These are phyloP conservation scores for Equus przewalskii DNA, from an alignment of 2,113 vertebrate genomes.

Conservation along the genomic window DNA sequence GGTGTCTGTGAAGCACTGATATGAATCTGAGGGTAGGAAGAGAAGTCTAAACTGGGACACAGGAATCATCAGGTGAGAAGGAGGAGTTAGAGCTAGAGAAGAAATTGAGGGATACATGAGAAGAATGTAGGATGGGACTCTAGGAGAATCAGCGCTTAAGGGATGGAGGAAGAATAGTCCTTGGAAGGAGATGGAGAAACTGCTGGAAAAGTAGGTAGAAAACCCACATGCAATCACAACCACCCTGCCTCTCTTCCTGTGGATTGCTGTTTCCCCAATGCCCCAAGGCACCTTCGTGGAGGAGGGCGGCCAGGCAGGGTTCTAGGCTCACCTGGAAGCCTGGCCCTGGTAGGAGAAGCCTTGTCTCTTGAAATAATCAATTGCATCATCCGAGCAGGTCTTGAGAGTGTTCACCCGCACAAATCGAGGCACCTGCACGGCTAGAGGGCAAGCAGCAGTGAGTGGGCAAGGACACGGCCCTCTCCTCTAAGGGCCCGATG, in stretches of 20 bases:
- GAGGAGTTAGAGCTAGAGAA: background rate
- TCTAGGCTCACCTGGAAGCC: constrained; percentile 85
- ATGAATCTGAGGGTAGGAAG: background rate
- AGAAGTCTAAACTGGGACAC: background rate
- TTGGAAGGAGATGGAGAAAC: background rate
- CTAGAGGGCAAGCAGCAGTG: constrained; percentile 70
- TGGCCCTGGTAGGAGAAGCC: constrained; percentile 93
- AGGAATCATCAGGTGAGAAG: background rate
- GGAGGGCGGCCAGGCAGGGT: background rate
- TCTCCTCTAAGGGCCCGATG: background rate
- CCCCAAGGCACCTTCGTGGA: background rate
- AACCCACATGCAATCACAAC: background rate
- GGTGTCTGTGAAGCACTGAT: background rate
- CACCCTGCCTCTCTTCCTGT: background rate
- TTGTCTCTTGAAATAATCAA: constrained; percentile 96
- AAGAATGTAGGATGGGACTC: background rate
- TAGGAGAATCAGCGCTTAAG: background rate
- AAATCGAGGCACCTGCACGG: constrained; percentile 91
- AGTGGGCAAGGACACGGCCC: fast-evolving
- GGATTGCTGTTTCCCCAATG: background rate
- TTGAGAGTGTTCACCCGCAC: constrained; percentile 95
- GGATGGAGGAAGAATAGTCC: background rate
- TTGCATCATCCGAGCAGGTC: constrained; percentile 89
- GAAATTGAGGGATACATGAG: background rate
- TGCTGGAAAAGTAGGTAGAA: background rate